Percentiles rank a stretch among this genome's conserved stretches.
Evolutionary conservation across 2,113 vertebrate species (phyloP).

Genomic region (Coregonus clupeaformis): DNA sequence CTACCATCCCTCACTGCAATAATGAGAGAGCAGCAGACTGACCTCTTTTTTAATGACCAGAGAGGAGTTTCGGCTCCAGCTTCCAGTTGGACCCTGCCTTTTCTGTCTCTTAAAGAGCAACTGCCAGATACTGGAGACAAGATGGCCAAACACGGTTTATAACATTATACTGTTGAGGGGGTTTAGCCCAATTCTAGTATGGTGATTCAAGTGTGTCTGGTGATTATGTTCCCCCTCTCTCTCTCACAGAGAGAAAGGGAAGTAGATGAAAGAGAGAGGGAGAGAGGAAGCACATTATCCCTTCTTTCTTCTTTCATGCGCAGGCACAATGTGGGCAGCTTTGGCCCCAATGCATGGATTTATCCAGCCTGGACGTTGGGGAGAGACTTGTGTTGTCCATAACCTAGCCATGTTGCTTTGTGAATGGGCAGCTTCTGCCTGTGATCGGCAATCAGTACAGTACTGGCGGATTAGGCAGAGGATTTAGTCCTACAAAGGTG

Average conservation of each 20-base stretch:
- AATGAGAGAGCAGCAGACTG: constrained; percentile 58
- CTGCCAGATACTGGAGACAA: constrained; percentile 62
- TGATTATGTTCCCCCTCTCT: constrained; percentile 11
- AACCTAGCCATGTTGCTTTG: constrained; percentile 23
- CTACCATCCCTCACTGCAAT: constrained; percentile 68
- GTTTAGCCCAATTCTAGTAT: constrained; percentile 41
- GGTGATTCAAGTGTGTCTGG: constrained; percentile 29
- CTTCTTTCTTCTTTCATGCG: constrained; percentile 29
- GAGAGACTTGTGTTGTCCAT: constrained; percentile 36
- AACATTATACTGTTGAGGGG: neutral
- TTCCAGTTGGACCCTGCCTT: constrained; percentile 61
- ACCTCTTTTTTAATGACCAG: constrained; percentile 69
- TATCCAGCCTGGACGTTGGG: constrained; percentile 56
- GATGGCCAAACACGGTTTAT: constrained; percentile 48
- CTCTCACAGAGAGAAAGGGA: constrained; percentile 14
- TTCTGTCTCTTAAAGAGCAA: constrained; percentile 69
- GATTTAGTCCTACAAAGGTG: constrained; percentile 73
- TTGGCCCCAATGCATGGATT: constrained; percentile 47
- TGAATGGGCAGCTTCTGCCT: constrained; percentile 41
- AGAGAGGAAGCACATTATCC: constrained; percentile 30
- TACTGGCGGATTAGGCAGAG: constrained; percentile 69
- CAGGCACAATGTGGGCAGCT: constrained; percentile 45
- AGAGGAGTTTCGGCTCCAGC: constrained; percentile 55
- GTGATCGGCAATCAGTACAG: constrained; percentile 55
- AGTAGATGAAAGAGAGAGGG: constrained; percentile 33